Evolutionary conservation across 2,888 invertebrate species (phyloP).

Genomic region (Lasioglossum figueresi): DNA sequence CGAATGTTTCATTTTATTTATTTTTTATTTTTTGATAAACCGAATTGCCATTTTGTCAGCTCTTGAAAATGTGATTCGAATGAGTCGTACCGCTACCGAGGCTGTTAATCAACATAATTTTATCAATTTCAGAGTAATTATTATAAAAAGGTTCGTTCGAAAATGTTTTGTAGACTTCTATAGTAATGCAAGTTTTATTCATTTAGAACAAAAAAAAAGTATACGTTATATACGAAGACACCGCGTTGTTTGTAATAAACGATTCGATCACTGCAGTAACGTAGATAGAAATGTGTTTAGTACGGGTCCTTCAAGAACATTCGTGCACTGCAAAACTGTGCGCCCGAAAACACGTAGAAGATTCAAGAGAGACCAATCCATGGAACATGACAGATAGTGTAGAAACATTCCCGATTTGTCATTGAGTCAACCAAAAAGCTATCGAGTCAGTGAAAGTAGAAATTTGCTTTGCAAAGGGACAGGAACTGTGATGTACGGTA

Average conservation of each 20-base stretch:
- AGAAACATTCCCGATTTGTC: constrained; percentile 7
- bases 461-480: not conserved
- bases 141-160: constrained; percentile 26
- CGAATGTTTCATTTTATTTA: not conserved
- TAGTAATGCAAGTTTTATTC: constrained; percentile 26
- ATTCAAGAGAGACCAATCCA: not conserved
- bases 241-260: constrained; percentile 32
- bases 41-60: not conserved
- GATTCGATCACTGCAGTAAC: constrained; percentile 4
- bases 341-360: constrained; percentile 8
- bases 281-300: constrained; percentile 41
- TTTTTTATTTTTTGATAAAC: not conserved
- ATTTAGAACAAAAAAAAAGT: constrained; percentile 5
- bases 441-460: not conserved
- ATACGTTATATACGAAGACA: constrained; percentile 3
- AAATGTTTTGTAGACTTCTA: constrained; percentile 19
- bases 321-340: not conserved
- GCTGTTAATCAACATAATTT: constrained; percentile 43
- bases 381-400: constrained; percentile 12
- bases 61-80: not conserved
- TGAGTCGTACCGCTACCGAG: constrained; percentile 5
- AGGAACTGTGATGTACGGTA: constrained; percentile 3
- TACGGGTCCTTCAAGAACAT: constrained; percentile 10
- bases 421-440: constrained; percentile 2
- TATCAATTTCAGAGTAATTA: constrained; percentile 53